Evolutionary conservation across 2,888 invertebrate species (phyloP).

Genomic region (Cinara cedri): DNA sequence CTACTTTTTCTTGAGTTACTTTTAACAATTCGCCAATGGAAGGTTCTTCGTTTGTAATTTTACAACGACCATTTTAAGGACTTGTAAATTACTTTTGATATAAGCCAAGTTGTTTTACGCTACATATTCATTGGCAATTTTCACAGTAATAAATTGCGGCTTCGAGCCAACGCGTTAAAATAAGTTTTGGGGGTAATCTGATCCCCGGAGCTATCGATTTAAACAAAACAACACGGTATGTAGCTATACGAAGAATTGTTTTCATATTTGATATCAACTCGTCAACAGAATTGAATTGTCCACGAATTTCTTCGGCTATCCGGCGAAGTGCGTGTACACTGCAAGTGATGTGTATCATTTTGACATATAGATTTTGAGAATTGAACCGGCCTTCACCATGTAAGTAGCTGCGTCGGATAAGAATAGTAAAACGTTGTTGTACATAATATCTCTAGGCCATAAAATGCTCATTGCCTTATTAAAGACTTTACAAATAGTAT

Average conservation of each 20-base stretch:
- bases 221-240: no score
- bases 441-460: slow-evolving; percentile 1
- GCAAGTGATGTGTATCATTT: not conserved
- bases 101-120: slow-evolving; percentile 16
- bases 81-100: slow-evolving; percentile 29
- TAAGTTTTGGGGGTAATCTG: no score
- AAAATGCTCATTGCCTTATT: not conserved
- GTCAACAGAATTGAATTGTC: not conserved
- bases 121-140: slow-evolving; percentile 1
- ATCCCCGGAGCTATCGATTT: no score
- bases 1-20: slow-evolving; percentile 6
- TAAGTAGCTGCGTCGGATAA: no score
- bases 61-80: not conserved
- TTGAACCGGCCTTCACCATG: not conserved
- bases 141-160: no score
- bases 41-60: not conserved
- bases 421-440: no score
- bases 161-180: no score
- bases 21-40: not conserved
- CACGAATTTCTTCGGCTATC: not conserved
- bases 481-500: not conserved
- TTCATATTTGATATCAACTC: no score
- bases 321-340: not conserved
- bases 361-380: not conserved
- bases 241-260: no score